Evolutionary conservation across 2,888 invertebrate genomes (phyloP).

Genomic region (Rhingia rostrata): DNA sequence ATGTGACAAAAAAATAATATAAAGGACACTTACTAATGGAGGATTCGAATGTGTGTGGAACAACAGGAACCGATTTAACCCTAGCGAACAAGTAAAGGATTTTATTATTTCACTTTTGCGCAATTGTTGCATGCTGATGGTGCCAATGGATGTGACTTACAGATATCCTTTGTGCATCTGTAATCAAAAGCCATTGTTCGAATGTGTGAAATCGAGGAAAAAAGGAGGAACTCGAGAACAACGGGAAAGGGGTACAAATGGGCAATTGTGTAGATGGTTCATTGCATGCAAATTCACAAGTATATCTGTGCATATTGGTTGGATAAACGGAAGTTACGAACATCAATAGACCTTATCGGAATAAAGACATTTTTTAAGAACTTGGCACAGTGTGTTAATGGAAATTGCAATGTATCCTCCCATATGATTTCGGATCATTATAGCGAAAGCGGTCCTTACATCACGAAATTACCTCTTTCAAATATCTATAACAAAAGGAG

Average conservation of each 20-base stretch:
- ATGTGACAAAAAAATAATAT: slow-evolving; percentile 21
- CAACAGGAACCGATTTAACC: slow-evolving; percentile 50
- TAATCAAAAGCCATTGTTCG: slow-evolving; percentile 50
- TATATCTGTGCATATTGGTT: neutral
- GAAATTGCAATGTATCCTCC: neutral
- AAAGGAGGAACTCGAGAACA: neutral
- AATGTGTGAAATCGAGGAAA: neutral
- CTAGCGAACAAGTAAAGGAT: slow-evolving; percentile 8
- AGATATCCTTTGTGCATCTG: slow-evolving; percentile 29
- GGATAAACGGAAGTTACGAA: slow-evolving; percentile 25
- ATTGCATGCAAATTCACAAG: neutral
- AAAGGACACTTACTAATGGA: slow-evolving; percentile 57
- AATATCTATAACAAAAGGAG: slow-evolving; percentile 8
- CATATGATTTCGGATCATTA: too few species aligned
- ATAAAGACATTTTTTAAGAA: neutral
- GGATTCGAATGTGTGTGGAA: slow-evolving; percentile 40
- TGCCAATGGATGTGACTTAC: slow-evolving; percentile 16
- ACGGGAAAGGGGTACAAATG: neutral
- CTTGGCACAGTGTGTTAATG: neutral
- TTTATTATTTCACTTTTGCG: slow-evolving; percentile 5
- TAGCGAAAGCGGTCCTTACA: too few species aligned
- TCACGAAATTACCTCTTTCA: neutral
- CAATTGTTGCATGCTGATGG: slow-evolving; percentile 37
- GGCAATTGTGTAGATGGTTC: slow-evolving; percentile 8
- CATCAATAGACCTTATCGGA: slow-evolving; percentile 21